Conservation (phyloP, 2,113 vertebrate species). For the Apteryx owenii region DNA sequence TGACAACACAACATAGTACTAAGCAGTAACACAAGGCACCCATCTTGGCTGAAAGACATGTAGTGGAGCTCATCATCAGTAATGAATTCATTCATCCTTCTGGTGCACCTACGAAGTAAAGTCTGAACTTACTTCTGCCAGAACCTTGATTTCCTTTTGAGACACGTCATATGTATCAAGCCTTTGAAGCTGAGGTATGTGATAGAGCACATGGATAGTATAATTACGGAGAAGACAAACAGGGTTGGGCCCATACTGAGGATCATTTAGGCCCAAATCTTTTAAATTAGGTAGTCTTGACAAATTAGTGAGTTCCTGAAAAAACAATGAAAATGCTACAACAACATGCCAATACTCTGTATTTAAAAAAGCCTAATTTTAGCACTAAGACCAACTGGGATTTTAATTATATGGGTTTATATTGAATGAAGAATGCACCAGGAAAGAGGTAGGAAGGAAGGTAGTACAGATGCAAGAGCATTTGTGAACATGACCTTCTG, state of each 20-base stretch:
- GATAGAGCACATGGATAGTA: conserved; percentile 86
- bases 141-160: conserved; percentile 82
- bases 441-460: not conserved
- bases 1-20: not conserved
- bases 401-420: not conserved
- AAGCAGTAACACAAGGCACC: not conserved
- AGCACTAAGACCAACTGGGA: not conserved
- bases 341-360: not conserved
- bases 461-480: not conserved
- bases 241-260: conserved; percentile 83
- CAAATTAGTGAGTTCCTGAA: conserved; percentile 86
- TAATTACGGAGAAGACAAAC: conserved; percentile 90
- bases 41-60: not conserved
- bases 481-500: not conserved
- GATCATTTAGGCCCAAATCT: conserved; percentile 85
- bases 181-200: conserved; percentile 84
- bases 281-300: conserved; percentile 76
- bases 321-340: not conserved
- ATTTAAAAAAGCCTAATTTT: not conserved
- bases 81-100: not conserved
- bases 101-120: too few relatives aligned
- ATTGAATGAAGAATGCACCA: not conserved
- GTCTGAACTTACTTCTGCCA: conserved; percentile 82
- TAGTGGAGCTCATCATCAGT: not conserved
- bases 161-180: conserved; percentile 87